Evolutionary conservation across 1,140 invertebrate genomes (phyloP).

Genomic region (Maniola jurtina): DNA sequence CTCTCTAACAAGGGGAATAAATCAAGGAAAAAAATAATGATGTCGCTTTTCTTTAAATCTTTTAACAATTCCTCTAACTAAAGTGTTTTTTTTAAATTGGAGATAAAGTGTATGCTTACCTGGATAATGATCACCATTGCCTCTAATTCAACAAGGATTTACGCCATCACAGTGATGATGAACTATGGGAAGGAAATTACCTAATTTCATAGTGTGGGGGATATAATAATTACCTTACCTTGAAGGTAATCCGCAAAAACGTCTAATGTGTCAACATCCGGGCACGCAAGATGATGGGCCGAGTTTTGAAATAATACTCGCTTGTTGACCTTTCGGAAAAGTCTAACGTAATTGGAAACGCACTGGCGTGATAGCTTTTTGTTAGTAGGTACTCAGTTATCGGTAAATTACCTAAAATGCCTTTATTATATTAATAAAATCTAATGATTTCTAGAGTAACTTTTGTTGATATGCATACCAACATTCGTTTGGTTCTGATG

Average conservation of each 20-base stretch:
- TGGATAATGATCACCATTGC: too few species aligned
- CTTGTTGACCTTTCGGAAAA: not conserved
- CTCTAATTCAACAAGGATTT: not conserved
- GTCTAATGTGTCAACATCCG: constrained; percentile 4
- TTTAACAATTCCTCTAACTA: not conserved
- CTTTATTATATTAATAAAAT: too few species aligned
- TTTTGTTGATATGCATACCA: not conserved
- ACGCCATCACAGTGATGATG: not conserved
- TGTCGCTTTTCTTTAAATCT: constrained; percentile 16
- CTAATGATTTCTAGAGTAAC: too few species aligned
- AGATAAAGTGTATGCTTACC: not conserved
- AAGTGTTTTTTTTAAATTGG: not conserved
- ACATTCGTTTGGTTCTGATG: not conserved
- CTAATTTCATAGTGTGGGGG: not conserved
- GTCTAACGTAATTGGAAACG: too few species aligned
- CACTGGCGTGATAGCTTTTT: too few species aligned
- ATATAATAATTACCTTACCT: not conserved
- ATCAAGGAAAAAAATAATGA: constrained; percentile 29
- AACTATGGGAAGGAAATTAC: too few species aligned
- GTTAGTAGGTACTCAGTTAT: too few species aligned
- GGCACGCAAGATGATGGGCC: not conserved
- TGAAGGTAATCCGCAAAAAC: not conserved
- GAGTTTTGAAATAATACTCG: not conserved
- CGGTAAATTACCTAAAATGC: too few species aligned
- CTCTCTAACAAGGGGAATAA: constrained; percentile 25